These are phyloP conservation scores for Tangara arthus DNA, from an alignment of 2,797 vertebrate species.

Conservation along the genomic window DNA sequence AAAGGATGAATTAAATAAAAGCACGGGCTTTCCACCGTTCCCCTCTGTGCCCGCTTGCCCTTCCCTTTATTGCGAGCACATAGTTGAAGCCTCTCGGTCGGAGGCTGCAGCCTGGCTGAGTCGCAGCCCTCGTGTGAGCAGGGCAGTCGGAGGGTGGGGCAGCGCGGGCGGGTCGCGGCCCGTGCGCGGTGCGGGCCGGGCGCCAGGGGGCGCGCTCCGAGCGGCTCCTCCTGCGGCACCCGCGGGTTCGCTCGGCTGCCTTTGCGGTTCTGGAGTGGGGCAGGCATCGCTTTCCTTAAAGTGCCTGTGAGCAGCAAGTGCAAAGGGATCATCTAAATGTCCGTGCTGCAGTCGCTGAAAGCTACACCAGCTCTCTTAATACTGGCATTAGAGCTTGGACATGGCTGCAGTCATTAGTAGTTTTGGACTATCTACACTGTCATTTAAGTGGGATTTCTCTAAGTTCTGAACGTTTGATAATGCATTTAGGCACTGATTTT, in stretches of 20 bases:
- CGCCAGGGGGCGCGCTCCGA: not conserved
- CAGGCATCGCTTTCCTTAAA: not conserved
- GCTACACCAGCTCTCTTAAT: not conserved
- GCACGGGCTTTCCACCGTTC: rapidly evolving
- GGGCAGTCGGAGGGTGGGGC: rapidly evolving
- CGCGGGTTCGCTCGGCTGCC: rapidly evolving
- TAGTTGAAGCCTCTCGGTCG: rapidly evolving
- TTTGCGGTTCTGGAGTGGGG: rapidly evolving
- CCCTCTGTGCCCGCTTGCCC: rapidly evolving
- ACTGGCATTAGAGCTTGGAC: not conserved
- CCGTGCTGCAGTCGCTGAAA: rapidly evolving
- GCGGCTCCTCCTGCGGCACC: not conserved
- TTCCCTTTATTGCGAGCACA: rapidly evolving
- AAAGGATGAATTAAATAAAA: not conserved
- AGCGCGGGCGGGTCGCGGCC: rapidly evolving
- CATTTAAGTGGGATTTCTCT: not conserved
- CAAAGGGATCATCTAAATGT: rapidly evolving
- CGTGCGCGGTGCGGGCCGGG: not conserved
- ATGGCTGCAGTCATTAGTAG: not conserved
- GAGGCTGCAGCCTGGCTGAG: rapidly evolving
- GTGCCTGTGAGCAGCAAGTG: rapidly evolving
- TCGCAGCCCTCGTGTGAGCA: rapidly evolving
- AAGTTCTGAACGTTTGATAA: not conserved
- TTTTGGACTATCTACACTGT: not conserved
- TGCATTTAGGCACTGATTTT: not conserved